Conservation (phyloP, 2,888 invertebrate genomes). For the Hermaeophaga mercurialis region DNA sequence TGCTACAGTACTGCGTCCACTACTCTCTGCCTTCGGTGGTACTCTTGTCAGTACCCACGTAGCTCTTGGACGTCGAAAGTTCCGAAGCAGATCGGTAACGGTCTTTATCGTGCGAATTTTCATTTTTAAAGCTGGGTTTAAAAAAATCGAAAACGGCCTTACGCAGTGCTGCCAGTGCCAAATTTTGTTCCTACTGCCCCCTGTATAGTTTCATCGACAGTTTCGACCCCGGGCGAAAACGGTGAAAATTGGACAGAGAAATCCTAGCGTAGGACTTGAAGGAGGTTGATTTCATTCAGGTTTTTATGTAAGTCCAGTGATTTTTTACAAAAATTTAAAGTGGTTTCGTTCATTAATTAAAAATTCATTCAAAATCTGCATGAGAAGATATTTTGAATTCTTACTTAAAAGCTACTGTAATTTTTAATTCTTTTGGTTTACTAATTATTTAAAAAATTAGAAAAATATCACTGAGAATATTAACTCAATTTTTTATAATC, state of each 20-base stretch:
- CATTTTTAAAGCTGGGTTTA: slow-evolving; percentile 38
- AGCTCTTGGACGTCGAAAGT: slow-evolving; percentile 43
- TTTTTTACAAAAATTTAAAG: too few species aligned
- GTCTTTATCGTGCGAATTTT: slow-evolving; percentile 18
- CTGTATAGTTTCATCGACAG: slow-evolving; percentile 32
- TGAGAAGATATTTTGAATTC: too few species aligned
- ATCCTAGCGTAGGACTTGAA: slow-evolving; percentile 30
- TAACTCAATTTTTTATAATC: too few species aligned
- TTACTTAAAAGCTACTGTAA: too few species aligned
- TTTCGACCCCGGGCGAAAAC: slow-evolving; percentile 38
- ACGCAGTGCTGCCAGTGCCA: slow-evolving; percentile 36
- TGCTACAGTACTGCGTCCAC: slow-evolving; percentile 45
- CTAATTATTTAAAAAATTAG: too few species aligned
- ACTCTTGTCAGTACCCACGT: slow-evolving; percentile 44
- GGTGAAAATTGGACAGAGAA: slow-evolving; percentile 20
- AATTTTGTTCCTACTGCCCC: slow-evolving; percentile 23
- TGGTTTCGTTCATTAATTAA: too few species aligned
- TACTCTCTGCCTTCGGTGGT: slow-evolving; percentile 35
- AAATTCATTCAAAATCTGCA: too few species aligned
- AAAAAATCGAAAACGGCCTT: slow-evolving; percentile 28
- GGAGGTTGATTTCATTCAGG: slow-evolving; percentile 20
- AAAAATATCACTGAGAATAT: too few species aligned
- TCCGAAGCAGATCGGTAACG: slow-evolving; percentile 25
- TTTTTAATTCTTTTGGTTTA: too few species aligned
- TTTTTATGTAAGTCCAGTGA: slow-evolving; percentile 35